Evolutionary conservation across 2,797 vertebrate genomes (phyloP), one percentile per base, ranked within the genome.

Genomic region (Poecilia picta): DNA sequence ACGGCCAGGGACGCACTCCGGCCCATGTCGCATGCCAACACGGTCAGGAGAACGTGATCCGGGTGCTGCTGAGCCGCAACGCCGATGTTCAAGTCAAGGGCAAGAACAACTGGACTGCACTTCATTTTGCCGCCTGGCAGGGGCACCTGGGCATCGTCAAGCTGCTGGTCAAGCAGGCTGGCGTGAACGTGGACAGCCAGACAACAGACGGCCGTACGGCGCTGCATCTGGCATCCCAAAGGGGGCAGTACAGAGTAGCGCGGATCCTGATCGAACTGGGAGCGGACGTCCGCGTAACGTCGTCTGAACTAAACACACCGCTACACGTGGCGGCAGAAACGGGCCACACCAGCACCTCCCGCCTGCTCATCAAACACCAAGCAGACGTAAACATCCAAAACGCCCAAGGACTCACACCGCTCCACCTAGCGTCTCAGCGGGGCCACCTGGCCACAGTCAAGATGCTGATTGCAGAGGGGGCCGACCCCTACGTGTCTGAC

Each of bases 11-110:
- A 12, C 97, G 98, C 77, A 97, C 98, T 0, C 97, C 98, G 0
- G 94, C 97, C 72, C 97, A 99, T 13, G 93, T 99, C 18, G 98
- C 98, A 46, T 99, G 98, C 92, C 98, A 99, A 91, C 98, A 99
- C 0, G 98, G 98, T 53, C 97, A 97, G 91, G 98, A 99, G 89
- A 95, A 95, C 7, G 95, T 99, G 0, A 96, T 99, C 72, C 95
- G 98, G 0, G 96, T 97, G 68, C 94, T 99, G 83, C 93, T 99
- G 83, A 97, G 98, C 75, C 96, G 97, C 0, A 97, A 97, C 0
- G 97, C 96, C 0, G 96, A 97, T 0, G 95, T 96, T 15, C 95
- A 93, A n/a, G 78, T 96, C 80, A 95, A 82, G 77, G 97, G 97
- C 0, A 98, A 97, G 86, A 98, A 98, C 20, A 94, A 97, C 91